A percentile compares a stretch with the other conserved stretches of the same genome.
These are phyloP conservation scores for Hyaena hyaena DNA, from an alignment of 2,113 vertebrate species.

Conservation along the genomic window DNA sequence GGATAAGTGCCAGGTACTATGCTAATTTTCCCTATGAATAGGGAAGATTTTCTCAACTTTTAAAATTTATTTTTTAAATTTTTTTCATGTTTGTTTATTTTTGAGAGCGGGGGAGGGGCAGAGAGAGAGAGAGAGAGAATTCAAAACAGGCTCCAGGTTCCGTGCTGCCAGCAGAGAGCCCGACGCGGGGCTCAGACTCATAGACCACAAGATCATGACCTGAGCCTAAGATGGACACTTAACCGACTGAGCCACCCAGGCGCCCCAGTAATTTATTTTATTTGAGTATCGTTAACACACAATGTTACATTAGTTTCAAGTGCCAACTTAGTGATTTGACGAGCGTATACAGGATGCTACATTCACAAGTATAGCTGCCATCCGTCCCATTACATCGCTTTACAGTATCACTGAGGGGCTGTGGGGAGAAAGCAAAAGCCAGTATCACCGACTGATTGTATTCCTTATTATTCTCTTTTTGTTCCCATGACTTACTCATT, in stretches of 20 bases:
- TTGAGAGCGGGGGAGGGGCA: too few relatives aligned
- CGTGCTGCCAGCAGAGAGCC: too few relatives aligned
- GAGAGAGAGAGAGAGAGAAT: too few relatives aligned
- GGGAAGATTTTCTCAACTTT: neutral
- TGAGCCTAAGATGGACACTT: too few relatives aligned
- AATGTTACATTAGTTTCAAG: neutral
- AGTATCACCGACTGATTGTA: neutral
- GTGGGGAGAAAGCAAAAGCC: neutral
- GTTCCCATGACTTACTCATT: neutral
- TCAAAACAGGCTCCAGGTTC: too few relatives aligned
- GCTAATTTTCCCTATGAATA: neutral
- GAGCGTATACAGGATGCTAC: neutral
- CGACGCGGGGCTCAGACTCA: too few relatives aligned
- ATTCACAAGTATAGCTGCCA: neutral
- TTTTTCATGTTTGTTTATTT: too few relatives aligned
- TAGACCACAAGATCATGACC: too few relatives aligned
- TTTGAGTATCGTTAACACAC: neutral
- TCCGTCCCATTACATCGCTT: neutral
- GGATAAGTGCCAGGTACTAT: neutral
- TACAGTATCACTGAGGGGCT: neutral
- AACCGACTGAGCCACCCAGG: too few relatives aligned
- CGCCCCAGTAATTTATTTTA: neutral
- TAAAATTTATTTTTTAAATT: neutral
- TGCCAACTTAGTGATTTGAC: neutral
- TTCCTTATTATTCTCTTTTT: neutral